These are phyloP conservation scores for Bryconaethiops microstoma DNA, from an alignment of 2,797 vertebrate genomes.

Conservation along the genomic window DNA sequence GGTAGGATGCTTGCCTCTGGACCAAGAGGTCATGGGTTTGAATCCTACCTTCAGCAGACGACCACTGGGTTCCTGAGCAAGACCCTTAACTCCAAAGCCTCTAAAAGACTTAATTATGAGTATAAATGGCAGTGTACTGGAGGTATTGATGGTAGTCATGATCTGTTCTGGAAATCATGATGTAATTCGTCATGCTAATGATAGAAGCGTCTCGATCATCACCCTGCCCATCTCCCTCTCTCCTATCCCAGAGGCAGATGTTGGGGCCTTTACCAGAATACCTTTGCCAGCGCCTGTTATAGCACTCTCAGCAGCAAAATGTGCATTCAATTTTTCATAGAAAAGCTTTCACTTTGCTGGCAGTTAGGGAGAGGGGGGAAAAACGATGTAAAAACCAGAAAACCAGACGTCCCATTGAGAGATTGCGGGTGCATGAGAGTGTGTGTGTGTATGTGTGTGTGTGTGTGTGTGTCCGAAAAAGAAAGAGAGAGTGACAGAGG, in stretches of 20 bases:
- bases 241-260: neutral
- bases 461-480: neutral
- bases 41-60: no score
- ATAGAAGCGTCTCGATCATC: neutral
- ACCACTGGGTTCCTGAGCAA: no score
- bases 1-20: no score
- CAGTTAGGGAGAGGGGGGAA: conserved; percentile 27
- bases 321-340: conserved; percentile 50
- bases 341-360: conserved; percentile 47
- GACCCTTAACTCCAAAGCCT: no score
- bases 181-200: neutral
- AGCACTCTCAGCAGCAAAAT: conserved; percentile 36
- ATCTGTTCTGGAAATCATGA: neutral
- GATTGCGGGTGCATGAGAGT: conserved; percentile 5
- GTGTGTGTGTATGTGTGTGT: neutral
- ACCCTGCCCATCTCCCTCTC: neutral
- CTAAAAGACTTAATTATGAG: no score
- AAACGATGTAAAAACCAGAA: conserved; percentile 49
- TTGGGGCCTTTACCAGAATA: neutral
- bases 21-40: no score
- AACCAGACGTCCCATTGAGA: conserved; percentile 48
- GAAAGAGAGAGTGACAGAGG: neutral
- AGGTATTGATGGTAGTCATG: no score
- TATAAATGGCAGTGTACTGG: no score
- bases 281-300: conserved; percentile 24